Evolutionary conservation across 2,113 vertebrate genomes (phyloP), one percentile per base, ranked within the genome.

Genomic region (Phaethornis superciliosus): DNA sequence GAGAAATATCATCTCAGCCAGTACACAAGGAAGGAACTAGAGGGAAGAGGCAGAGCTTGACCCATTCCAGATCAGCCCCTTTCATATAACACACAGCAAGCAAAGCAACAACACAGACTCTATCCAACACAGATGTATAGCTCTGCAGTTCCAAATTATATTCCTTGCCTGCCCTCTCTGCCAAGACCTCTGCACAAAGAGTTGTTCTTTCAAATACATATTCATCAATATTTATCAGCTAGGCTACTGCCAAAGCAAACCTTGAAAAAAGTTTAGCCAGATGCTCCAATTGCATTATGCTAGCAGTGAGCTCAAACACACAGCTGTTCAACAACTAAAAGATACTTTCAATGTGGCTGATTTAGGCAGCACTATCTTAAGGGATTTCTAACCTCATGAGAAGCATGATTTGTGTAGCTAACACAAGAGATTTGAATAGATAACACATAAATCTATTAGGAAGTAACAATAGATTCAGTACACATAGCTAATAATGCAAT

Each of bases 221-320:
- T 89, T 93, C 70, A 85, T 96, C 91, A 95, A 85, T 93, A 95
- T 96, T 96, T 95, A 95, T 91, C 75, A 89, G 22, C 55, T 46
- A 80, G 59, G 63, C 42, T 87, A 89, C 15, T 95, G 91, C 89
- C 89, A 95, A 96, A 95, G 71, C 37, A 96, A 93, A 94, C 63
- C 75, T 74, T 85, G 78, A 93, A 80, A 80, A 76, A 89, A 89
- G 18, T 85, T 92, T 54, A 88, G 67, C 87, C 81, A 94, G 89
- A 93, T 82, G 67, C 90, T 95, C 59, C 42, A 52, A 42, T 62
- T 81, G 75, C 68, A 46, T 94, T 72, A 44, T 62, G 60, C 69
- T 89, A 94, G 51, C 70, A 91, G 74, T 26, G 62, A 89, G 63
- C 75, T 91, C 68, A 91, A 95, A 74, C n/a, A 75, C 55, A 91